Evolutionary conservation across 1,140 invertebrate genomes (phyloP).

Genomic region (Listronotus bonariensis): DNA sequence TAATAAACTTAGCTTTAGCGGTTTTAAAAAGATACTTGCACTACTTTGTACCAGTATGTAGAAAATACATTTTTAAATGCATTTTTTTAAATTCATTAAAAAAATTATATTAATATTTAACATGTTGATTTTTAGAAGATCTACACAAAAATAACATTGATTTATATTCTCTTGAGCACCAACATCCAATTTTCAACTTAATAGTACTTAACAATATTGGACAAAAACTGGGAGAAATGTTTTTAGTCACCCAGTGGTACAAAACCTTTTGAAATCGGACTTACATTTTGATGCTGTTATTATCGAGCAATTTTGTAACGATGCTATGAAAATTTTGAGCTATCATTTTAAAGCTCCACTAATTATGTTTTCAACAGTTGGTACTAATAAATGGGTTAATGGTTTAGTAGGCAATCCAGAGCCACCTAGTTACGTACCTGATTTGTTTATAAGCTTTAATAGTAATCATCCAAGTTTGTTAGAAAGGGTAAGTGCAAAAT

Average conservation of each 20-base stretch:
- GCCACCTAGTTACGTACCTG: constrained; percentile 47
- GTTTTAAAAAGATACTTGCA: too few species aligned
- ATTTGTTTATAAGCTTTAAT: constrained; percentile 38
- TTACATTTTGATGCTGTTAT: constrained; percentile 59
- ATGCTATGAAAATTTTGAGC: constrained; percentile 55
- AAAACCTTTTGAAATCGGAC: constrained; percentile 38
- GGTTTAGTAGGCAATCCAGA: constrained; percentile 51
- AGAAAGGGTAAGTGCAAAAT: too few species aligned
- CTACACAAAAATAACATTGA: not conserved
- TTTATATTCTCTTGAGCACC: constrained; percentile 1
- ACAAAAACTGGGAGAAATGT: not conserved
- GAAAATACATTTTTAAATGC: too few species aligned
- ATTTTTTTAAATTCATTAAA: too few species aligned
- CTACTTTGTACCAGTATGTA: too few species aligned
- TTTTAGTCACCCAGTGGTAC: constrained; percentile 25
- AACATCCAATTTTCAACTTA: not conserved
- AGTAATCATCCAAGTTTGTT: too few species aligned
- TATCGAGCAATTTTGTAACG: constrained; percentile 57
- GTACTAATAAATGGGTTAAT: constrained; percentile 32
- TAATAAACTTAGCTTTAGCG: too few species aligned
- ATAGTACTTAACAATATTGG: constrained; percentile 4
- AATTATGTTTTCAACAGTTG: constrained; percentile 44
- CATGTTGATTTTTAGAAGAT: not conserved
- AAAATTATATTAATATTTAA: too few species aligned
- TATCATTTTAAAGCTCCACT: constrained; percentile 55